Conservation (phyloP, 2,888 invertebrate species). For the Rosalia funebris region DNA sequence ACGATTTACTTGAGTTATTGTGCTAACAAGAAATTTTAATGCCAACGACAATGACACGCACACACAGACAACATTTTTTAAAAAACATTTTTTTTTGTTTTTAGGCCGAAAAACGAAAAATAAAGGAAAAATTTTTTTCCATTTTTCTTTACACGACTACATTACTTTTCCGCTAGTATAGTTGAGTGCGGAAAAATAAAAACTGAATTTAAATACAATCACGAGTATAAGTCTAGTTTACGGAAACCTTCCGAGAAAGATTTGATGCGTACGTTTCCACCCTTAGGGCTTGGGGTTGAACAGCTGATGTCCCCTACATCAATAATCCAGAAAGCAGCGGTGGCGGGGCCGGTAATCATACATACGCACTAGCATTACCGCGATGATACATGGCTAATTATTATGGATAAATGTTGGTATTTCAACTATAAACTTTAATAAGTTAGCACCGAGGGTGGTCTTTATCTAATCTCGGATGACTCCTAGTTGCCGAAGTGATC, state of each 20-base stretch:
- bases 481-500: conserved; percentile 8
- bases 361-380: conserved; percentile 37
- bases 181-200: too few relatives aligned
- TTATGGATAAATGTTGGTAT: conserved; percentile 52
- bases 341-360: conserved; percentile 38
- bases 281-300: conserved; percentile 29
- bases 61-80: too few relatives aligned
- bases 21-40: too few relatives aligned
- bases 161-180: too few relatives aligned
- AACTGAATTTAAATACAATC: too few relatives aligned
- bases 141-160: too few relatives aligned
- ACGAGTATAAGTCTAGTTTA: neutral
- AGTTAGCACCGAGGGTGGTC: conserved; percentile 43
- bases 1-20: too few relatives aligned
- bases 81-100: too few relatives aligned
- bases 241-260: conserved; percentile 29
- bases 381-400: conserved; percentile 57
- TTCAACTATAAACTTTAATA: conserved; percentile 50
- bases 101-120: too few relatives aligned
- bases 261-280: conserved; percentile 39
- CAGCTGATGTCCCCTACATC: conserved; percentile 52
- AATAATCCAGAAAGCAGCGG: conserved; percentile 51
- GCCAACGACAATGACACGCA: too few relatives aligned
- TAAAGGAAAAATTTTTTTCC: too few relatives aligned
- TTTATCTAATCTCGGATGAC: conserved; percentile 40